Conservation (phyloP, 2,888 invertebrate genomes). For the Pemphredon lugubris region DNA sequence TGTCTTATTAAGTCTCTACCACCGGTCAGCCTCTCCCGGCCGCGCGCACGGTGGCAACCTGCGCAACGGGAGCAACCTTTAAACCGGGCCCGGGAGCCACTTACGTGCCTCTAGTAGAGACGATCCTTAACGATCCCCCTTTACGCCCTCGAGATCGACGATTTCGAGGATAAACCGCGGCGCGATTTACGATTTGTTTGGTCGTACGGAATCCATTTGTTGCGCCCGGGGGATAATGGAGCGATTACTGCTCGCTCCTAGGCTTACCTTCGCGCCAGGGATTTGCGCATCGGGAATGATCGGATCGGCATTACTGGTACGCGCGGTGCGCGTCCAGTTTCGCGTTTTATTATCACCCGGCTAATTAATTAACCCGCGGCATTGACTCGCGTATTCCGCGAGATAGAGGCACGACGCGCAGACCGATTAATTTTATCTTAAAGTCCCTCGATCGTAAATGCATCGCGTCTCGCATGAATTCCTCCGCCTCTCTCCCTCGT, state of each 20-base stretch:
- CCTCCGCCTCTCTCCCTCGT: too few relatives aligned
- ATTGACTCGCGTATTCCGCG: background rate
- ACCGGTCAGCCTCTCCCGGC: slow-evolving; percentile 57
- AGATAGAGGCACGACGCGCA: slow-evolving; percentile 1
- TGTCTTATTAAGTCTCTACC: slow-evolving; percentile 79
- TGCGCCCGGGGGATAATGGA: background rate
- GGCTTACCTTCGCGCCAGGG: background rate
- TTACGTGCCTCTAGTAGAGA: slow-evolving; percentile 20
- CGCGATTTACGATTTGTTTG: slow-evolving; percentile 27
- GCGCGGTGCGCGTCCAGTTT: background rate
- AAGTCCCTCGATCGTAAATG: slow-evolving; percentile 5
- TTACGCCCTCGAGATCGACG: slow-evolving; percentile 27
- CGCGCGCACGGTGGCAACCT: slow-evolving; percentile 56
- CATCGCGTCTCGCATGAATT: background rate
- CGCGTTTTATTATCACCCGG: slow-evolving; percentile 5
- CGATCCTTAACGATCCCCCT: slow-evolving; percentile 38
- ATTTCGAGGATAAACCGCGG: slow-evolving; percentile 41
- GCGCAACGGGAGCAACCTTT: slow-evolving; percentile 50
- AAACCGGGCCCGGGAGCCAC: slow-evolving; percentile 43
- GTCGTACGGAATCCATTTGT: slow-evolving; percentile 6
- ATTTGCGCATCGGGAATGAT: background rate
- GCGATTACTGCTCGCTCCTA: background rate
- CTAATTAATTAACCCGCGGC: slow-evolving; percentile 20
- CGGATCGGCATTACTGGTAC: background rate
- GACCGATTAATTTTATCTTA: slow-evolving; percentile 8